A percentile compares a stretch with the other conserved stretches of the same genome.
These are phyloP conservation scores for Eurytoma adleriae DNA, from an alignment of 2,888 invertebrate genomes.

Conservation along the genomic window DNA sequence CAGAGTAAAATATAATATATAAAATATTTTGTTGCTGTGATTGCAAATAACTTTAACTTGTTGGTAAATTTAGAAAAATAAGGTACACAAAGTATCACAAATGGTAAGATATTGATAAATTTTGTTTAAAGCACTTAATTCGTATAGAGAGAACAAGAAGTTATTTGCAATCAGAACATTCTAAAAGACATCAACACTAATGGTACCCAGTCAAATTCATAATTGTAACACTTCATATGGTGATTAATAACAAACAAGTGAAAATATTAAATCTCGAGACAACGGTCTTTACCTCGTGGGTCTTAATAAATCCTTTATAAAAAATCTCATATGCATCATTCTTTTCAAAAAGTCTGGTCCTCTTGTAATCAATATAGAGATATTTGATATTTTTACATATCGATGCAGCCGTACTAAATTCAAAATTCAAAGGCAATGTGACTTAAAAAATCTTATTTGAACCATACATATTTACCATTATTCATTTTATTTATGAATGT, in stretches of 20 bases:
- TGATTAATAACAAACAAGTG: slow-evolving; percentile 50
- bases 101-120: slow-evolving; percentile 1
- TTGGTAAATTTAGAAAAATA: slow-evolving; percentile 21
- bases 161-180: slow-evolving; percentile 34
- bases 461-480: slow-evolving; percentile 45
- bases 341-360: slow-evolving; percentile 41
- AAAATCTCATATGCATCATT: slow-evolving; percentile 30
- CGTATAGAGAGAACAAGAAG: not conserved
- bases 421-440: slow-evolving; percentile 31
- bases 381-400: slow-evolving; percentile 24
- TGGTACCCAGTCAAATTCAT: slow-evolving; percentile 39
- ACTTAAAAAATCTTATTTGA: slow-evolving; percentile 30
- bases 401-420: slow-evolving; percentile 16
- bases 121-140: slow-evolving; percentile 4
- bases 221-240: slow-evolving; percentile 38
- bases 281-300: slow-evolving; percentile 10
- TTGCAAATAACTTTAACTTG: slow-evolving; percentile 23
- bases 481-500: slow-evolving; percentile 54
- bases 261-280: slow-evolving; percentile 39
- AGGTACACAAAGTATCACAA: slow-evolving; percentile 39
- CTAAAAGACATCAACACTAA: slow-evolving; percentile 49
- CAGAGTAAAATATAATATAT: slow-evolving; percentile 61
- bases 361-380: slow-evolving; percentile 32
- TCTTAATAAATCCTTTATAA: slow-evolving; percentile 34
- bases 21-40: slow-evolving; percentile 36